These are phyloP conservation scores for Pavo muticus DNA, from an alignment of 2,113 vertebrate species.

Conservation along the genomic window DNA sequence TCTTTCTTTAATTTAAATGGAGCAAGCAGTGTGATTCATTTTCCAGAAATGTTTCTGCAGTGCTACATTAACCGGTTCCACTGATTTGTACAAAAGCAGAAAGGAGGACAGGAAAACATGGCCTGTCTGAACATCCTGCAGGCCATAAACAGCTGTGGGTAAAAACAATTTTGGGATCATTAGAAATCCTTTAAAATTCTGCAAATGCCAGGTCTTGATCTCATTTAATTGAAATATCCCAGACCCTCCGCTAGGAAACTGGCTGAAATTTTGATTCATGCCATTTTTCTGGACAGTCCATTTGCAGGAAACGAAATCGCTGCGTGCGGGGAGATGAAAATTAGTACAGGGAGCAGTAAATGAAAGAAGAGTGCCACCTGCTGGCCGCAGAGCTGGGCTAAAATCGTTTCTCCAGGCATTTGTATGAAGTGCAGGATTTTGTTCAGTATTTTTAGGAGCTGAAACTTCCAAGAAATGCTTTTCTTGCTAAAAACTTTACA, in stretches of 20 bases:
- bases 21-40: background rate
- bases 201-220: background rate
- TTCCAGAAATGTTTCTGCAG: background rate
- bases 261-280: background rate
- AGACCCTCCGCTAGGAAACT: background rate
- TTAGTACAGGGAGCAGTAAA: background rate
- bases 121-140: background rate
- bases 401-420: background rate
- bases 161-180: background rate
- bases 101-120: background rate
- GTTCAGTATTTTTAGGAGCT: background rate
- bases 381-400: background rate
- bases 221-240: background rate
- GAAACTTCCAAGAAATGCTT: background rate
- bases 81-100: background rate
- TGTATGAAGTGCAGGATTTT: background rate
- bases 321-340: background rate
- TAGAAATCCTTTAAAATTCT: background rate
- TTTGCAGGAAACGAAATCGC: constrained; percentile 10
- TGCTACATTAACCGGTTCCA: background rate
- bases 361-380: constrained; percentile 25
- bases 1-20: background rate
- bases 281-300: constrained; percentile 13
- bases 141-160: background rate
- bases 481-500: background rate